Evolutionary conservation across 1,140 invertebrate species (phyloP).

Genomic region (Drosophila asahinai): DNA sequence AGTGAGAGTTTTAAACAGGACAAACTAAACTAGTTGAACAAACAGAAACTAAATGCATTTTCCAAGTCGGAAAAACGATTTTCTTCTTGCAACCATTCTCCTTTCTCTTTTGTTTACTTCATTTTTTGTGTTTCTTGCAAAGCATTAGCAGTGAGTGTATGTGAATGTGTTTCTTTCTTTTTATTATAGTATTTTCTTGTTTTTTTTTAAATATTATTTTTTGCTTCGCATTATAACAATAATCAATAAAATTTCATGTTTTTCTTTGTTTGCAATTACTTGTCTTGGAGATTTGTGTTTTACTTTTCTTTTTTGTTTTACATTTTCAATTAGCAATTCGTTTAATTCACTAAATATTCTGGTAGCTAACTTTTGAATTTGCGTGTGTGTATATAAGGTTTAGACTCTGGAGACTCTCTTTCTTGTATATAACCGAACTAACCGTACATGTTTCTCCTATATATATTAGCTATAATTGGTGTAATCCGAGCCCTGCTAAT

Average conservation of each 20-base stretch:
- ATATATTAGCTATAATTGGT: slow-evolving; percentile 59
- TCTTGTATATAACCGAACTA: slow-evolving; percentile 48
- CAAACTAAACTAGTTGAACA: slow-evolving; percentile 46
- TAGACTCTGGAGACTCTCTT: slow-evolving; percentile 38
- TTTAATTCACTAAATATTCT: slow-evolving; percentile 49
- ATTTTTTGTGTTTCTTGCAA: slow-evolving; percentile 25
- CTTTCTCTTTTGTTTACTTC: slow-evolving; percentile 4
- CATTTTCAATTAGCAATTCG: slow-evolving; percentile 59
- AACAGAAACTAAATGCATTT: slow-evolving; percentile 71
- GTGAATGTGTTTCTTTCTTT: slow-evolving; percentile 28
- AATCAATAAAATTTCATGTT: slow-evolving; percentile 80
- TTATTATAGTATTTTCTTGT: slow-evolving; percentile 37
- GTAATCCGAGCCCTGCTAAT: slow-evolving; percentile 57
- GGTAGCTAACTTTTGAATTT: slow-evolving; percentile 44
- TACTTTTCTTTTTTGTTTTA: slow-evolving; percentile 22
- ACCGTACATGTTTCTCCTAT: slow-evolving; percentile 46
- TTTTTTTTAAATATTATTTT: slow-evolving; percentile 15
- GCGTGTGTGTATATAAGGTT: slow-evolving; percentile 19
- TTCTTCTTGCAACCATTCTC: slow-evolving; percentile 30
- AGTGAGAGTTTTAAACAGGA: slow-evolving; percentile 49
- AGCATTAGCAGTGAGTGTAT: slow-evolving; percentile 46
- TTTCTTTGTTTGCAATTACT: slow-evolving; percentile 74
- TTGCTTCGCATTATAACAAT: slow-evolving; percentile 84
- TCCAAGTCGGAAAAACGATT: slow-evolving; percentile 30
- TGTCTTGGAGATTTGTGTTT: slow-evolving; percentile 24